Conservation (phyloP, 1,140 invertebrate genomes). For the Pomacea maculata region DNA sequence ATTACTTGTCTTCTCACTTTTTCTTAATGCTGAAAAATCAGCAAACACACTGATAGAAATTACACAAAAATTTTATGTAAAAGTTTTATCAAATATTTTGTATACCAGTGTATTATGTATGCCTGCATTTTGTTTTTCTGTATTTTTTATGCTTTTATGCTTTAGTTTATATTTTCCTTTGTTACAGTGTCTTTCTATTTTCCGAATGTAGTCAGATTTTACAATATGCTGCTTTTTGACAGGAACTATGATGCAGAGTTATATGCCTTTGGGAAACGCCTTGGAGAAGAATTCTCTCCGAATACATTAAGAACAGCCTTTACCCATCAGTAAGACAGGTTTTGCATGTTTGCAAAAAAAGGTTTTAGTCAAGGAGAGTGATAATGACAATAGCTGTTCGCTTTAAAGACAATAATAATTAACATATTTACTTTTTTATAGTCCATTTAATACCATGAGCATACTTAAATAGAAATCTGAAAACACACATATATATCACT, state of each 20-base stretch:
- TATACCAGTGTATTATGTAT: neutral
- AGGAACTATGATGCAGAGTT: slow-evolving; percentile 89
- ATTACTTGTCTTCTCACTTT: neutral
- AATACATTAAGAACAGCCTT: slow-evolving; percentile 79
- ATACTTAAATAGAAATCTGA: neutral
- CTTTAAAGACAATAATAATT: neutral
- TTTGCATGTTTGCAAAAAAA: neutral
- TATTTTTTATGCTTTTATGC: neutral
- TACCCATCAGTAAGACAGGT: slow-evolving; percentile 70
- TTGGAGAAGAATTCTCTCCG: slow-evolving; percentile 84
- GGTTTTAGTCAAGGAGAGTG: neutral
- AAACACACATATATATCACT: neutral
- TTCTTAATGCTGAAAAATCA: neutral
- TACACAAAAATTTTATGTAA: neutral
- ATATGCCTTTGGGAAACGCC: slow-evolving; percentile 84
- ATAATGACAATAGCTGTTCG: neutral
- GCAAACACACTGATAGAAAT: neutral
- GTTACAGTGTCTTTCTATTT: no score
- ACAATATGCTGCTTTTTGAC: slow-evolving; percentile 22
- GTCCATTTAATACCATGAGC: neutral
- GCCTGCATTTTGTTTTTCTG: neutral
- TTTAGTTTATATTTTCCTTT: neutral
- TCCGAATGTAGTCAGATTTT: neutral
- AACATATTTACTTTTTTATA: no score
- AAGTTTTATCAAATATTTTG: neutral